Evolutionary conservation across 1,140 invertebrate species (phyloP).

Genomic region (Bombus impatiens): DNA sequence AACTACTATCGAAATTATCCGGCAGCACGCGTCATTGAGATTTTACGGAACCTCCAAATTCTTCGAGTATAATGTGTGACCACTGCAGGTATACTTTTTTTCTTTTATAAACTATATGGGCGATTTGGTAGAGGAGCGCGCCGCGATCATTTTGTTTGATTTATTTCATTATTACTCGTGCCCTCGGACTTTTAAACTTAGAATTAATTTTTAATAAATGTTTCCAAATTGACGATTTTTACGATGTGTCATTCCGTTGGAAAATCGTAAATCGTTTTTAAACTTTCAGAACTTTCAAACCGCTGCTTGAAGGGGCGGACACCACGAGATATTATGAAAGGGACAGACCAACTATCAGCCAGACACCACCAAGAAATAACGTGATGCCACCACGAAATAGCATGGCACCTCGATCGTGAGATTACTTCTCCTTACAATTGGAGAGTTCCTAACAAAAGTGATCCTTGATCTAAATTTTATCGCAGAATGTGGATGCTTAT

Average conservation of each 20-base stretch:
- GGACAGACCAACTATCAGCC: background rate
- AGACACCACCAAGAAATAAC: background rate
- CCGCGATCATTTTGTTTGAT: no score
- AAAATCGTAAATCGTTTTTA: background rate
- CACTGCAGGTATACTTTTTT: slow-evolving; percentile 35
- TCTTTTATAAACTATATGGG: background rate
- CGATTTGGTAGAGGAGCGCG: no score
- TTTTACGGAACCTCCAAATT: slow-evolving; percentile 11
- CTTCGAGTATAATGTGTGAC: slow-evolving; percentile 47
- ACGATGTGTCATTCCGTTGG: background rate
- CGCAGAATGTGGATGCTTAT: no score
- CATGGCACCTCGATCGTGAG: background rate
- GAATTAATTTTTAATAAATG: no score
- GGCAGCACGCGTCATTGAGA: background rate
- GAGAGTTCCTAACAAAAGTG: background rate
- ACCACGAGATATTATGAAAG: background rate
- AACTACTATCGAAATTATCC: background rate
- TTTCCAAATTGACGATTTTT: no score
- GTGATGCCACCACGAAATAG: background rate
- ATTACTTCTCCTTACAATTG: background rate
- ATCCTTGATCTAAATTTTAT: background rate
- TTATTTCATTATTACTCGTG: no score
- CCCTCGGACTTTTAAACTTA: no score
- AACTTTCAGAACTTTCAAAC: slow-evolving; percentile 26
- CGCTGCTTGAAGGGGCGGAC: background rate